Conservation (phyloP, 2,797 vertebrate species). For the Rallus crepitans region DNA sequence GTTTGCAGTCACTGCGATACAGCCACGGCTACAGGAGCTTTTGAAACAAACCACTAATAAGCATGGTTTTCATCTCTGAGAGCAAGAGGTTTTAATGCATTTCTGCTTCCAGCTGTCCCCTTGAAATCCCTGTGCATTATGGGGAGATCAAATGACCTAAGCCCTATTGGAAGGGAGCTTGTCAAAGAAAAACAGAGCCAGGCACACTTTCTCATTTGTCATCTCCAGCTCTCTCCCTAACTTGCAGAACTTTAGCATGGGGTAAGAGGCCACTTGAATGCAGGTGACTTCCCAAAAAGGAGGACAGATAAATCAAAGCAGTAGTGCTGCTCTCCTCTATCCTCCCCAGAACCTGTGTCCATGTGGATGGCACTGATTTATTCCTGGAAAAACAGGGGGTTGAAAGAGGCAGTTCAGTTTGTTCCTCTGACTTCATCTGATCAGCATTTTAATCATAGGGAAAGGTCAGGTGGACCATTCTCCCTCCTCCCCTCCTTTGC, state of each 20-base stretch:
- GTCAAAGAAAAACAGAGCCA: not conserved
- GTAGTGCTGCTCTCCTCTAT: not conserved
- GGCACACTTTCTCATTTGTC: not conserved
- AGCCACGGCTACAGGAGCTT: not conserved
- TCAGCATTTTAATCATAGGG: slow-evolving; percentile 44
- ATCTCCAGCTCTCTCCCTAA: not conserved
- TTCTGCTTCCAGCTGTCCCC: slow-evolving; percentile 38
- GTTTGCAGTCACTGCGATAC: not conserved
- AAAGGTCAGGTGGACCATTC: slow-evolving; percentile 36
- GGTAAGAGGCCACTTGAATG: not conserved
- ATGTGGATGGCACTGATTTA: not conserved
- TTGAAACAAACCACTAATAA: slow-evolving; percentile 41
- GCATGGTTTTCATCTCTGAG: slow-evolving; percentile 22
- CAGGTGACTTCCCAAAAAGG: not conserved
- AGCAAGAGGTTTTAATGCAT: not conserved
- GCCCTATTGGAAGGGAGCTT: not conserved
- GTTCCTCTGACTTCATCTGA: slow-evolving; percentile 49
- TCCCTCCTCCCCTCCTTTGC: slow-evolving; percentile 40
- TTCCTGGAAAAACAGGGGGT: slow-evolving; percentile 35
- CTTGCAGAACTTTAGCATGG: not conserved
- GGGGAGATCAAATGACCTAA: slow-evolving; percentile 37
- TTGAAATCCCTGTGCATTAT: slow-evolving; percentile 20
- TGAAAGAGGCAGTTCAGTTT: slow-evolving; percentile 16
- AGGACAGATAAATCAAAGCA: not conserved
- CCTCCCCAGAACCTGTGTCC: not conserved